Evolutionary conservation across 2,113 vertebrate species (phyloP), one percentile per base, ranked within the genome.

Genomic region (Leucosticte australis): DNA sequence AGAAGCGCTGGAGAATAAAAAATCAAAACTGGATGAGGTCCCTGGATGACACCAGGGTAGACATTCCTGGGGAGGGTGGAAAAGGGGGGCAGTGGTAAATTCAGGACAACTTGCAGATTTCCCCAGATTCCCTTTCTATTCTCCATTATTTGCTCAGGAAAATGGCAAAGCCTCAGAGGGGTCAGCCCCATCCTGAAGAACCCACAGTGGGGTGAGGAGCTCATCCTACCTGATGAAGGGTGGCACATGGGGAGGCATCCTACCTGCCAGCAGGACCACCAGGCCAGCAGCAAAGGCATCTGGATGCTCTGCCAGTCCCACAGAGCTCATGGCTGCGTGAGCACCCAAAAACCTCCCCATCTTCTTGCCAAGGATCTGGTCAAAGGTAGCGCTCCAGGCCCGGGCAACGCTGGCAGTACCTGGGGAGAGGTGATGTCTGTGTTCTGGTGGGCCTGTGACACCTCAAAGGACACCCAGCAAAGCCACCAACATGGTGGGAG

Each of bases 361-460:
- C 87, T 93, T 95, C 42, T 98, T 98, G 7, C 97, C 98, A 0
- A 99, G 95, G 41, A 99, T 97, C 64, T 98, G 98, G 94, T 99
- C 98, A 75, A 99, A 99, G 2, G 98, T 98, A 18, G 98, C 97
- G 0, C 98, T 99, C 99, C 99, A 99, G 5, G 99, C 98, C 60
- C 98, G 90, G 7, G 98, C 98, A 3, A 99, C 98, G 2, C 98
- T 99, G 35, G 98, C 98, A 1, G 99, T 98, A 49, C 99, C 99
- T 98, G 68, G 20, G 60, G n/a, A 97, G 82, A 96, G 49, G 23
- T 77, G 65, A 91, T 53, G 12, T 53, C 26, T 69, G 35, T 26
- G 74, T 33, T 22, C 53, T 33, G 21, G 55, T 56, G 41, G 20
- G 18, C n/a, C 59, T 65, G 64, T 19, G 18, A 79, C 12, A 27